phyloP scores from a whole-genome alignment of 1,140 invertebrate species.

The Apis dorsata region DNA sequence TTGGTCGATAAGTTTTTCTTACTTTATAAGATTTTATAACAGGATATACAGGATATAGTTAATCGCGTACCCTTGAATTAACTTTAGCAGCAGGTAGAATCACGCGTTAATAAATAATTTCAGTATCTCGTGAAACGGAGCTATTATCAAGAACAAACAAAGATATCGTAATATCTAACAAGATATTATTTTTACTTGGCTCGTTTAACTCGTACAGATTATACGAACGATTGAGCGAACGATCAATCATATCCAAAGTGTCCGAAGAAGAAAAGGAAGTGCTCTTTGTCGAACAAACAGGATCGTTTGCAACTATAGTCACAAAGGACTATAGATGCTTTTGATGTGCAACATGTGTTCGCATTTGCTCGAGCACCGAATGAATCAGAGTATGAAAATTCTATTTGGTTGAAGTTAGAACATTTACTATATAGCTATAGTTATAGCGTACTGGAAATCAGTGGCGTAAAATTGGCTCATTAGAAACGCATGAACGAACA shows the following conservation, averaged over 20 bases:
- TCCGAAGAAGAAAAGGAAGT: not conserved
- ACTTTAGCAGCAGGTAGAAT: not conserved
- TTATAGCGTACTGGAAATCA: conserved; percentile 37
- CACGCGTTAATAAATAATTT: not conserved
- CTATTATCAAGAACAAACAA: not conserved
- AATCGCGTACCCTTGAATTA: not conserved
- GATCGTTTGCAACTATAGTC: not conserved
- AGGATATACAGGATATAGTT: not conserved
- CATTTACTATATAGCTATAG: conserved; percentile 11
- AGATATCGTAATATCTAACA: not conserved
- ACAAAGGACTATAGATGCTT: not conserved
- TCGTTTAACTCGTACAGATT: not conserved
- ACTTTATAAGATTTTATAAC: not conserved
- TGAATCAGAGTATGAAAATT: conserved; percentile 44
- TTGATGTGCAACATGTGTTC: not conserved
- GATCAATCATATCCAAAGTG: not conserved
- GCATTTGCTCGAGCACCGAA: conserved; percentile 1
- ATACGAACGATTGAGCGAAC: no score
- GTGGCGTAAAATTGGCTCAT: conserved; percentile 62
- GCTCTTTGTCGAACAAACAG: no score
- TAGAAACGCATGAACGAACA: conserved; percentile 40
- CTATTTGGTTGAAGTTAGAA: not conserved
- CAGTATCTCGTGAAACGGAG: not conserved
- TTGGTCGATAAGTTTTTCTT: not conserved
- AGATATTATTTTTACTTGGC: not conserved